Evolutionary conservation across 2,797 vertebrate genomes (phyloP).

Genomic region (Sternotherus odoratus): DNA sequence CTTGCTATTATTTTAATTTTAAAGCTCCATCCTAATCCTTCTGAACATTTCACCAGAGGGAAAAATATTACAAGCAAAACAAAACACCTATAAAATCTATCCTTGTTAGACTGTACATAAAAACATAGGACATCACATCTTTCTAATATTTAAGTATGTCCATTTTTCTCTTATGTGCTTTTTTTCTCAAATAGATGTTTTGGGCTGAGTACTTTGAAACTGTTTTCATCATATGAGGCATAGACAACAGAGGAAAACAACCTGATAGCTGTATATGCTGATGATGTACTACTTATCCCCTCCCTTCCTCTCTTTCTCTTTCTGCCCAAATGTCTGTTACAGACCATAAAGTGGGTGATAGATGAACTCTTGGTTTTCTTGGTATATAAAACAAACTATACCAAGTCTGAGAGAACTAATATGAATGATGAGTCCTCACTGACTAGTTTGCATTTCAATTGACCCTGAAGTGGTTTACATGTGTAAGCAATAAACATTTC

Average conservation of each 20-base stretch:
- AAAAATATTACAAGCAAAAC: neutral
- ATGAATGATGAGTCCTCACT: conserved; percentile 69
- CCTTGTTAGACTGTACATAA: neutral
- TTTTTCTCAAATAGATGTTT: neutral
- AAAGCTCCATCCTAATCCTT: neutral
- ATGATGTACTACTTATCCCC: conserved; percentile 18
- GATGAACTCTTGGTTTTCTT: conserved; percentile 68
- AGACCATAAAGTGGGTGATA: conserved; percentile 78
- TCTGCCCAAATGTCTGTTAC: conserved; percentile 62
- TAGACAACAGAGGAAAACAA: conserved; percentile 9
- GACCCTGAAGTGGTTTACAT: conserved; percentile 60
- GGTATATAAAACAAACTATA: conserved; percentile 68
- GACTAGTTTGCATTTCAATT: conserved; percentile 74
- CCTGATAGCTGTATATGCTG: conserved; percentile 26
- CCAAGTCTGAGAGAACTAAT: conserved; percentile 64
- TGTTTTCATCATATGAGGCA: neutral
- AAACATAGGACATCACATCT: neutral
- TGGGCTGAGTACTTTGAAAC: neutral
- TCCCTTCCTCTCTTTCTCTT: conserved; percentile 12
- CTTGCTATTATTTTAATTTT: neutral
- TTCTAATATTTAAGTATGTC: neutral
- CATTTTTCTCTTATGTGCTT: neutral
- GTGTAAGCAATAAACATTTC: conserved; percentile 57
- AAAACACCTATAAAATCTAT: neutral
- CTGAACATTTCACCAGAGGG: neutral